Evolutionary conservation across 2,888 invertebrate genomes (phyloP), one percentile per base, ranked within the genome.

Genomic region (Serrognathus titanus): DNA sequence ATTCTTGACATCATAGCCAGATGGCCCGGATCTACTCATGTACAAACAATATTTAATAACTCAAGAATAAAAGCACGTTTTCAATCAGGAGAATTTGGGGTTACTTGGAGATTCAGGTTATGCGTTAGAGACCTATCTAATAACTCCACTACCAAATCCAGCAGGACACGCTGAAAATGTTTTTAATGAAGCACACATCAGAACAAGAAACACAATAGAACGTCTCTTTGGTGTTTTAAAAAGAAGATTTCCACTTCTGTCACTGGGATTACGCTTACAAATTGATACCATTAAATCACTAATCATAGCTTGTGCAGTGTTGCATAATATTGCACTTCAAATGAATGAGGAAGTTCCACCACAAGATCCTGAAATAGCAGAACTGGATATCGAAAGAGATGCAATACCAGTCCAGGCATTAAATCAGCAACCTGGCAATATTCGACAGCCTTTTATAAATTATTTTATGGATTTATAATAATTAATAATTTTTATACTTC

Each of bases 11-110:
- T 63, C 48, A 57, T 59, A 5, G 57, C 53, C 7, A 13, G 69
- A 39, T 70, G 69, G 68, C 69, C 69, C n/a, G 70, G 70, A 11
- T 63, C 64, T 8, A 52, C 58, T 3, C 67, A 70, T 55, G 71
- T 73, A 53, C 51, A 51, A n/a, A 68, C 63, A 7, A 69, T 72
- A 20, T 72, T 73, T 55, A 66, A 68, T 48, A 66, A 69, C 60
- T 67, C 62, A 3, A 48, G 48, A 12, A 52, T 69, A 38, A 63
- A 58, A 31, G 60, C 62, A n/a, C 48, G 53, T 13, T 61, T 65
- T 58, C 60, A 63, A 57, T 48, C 38, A n/a, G 59, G 60, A 31
- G 52, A 56, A 39, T 59, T 62, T 40, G 51, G 38, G 7, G 13
- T 49, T 66, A 39, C 37, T 64, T 9, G 68, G 67, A 10, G 67